Base-by-base conservation (phyloP, 2,797 vertebrate species). In the Garrulus glandarius region DNA sequence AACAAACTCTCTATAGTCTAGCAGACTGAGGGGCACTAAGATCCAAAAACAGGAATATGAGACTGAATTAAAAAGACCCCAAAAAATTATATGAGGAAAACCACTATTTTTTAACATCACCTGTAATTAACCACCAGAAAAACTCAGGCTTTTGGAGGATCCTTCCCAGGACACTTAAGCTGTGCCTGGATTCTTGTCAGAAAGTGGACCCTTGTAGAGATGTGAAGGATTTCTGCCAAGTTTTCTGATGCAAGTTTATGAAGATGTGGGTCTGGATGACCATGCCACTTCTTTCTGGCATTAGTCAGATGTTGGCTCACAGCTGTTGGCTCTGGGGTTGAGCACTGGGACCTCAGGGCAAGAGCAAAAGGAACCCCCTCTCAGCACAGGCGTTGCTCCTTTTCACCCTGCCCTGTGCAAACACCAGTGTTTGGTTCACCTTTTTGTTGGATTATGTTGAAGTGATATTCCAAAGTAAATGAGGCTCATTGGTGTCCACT, bases 21-120 rank as follows among this genome's bases (percentile, higher is more conserved):
- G 49, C 9, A 78, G 41, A 41, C 32, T 63, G 55, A 64, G 82
- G 32, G 20, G 19, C 36, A 57, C 3, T 24, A 61, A 61, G 26
- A 75, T 10, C 26, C n/a, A 9, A 61, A 79, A 52, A 0, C 13
- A 4, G 9, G 29, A 65, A 72, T 49, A 30, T 68, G 46, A 75
- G 75, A 68, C 5, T 20, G 49, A 3, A 9, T 53, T 37, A 1
- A 5, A 52, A 29, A 9, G 3, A 0, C 1, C 3, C 10, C 0
- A 2, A 6, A 39, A 60, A 24, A 13, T 26, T 0, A 8, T 15
- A 30, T 46, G 44, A 67, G 21, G 56, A 84, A 81, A 59, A 21
- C 3, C 5, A 37, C 15, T 49, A 1, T 17, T 74, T 87, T 47
- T 61, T 39, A 64, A 68, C 9, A 13, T 18, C 7, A 11, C 53